Base-by-base conservation (phyloP, 37 sponge, comb jelly and placozoan genomes). In the Bolinopsis microptera region DNA sequence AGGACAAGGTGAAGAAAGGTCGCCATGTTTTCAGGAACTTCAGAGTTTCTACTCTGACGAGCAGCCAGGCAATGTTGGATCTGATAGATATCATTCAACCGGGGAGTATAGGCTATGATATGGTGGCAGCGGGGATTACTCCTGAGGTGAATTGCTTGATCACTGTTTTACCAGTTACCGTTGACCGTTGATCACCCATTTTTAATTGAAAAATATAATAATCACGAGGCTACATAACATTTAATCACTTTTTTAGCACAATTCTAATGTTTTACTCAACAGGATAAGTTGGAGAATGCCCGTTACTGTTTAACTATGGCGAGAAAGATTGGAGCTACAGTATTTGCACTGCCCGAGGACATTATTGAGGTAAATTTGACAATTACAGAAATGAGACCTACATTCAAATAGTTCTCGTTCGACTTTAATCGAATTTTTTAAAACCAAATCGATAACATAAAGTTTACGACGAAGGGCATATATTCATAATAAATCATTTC, bases 321-420 rank as follows among this genome's bases (percentile, higher is more conserved):
- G 33, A 92, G 92, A 23, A 92, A 69, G 69, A 92, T 92, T 8
- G 92, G 92, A 68, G 92, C 92, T 24, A 69, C 68, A 18, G 92
- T 92, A 8, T 92, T 92, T 23, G 92, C 92, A 69, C 69, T 92
- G 22, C 92, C 92, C 9, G 92, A 67, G 68, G 92, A 92, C 92
- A 69, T 92, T 30, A 23, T 67, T 3, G 92, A 92, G 69, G 69
- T 92, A 32, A 34, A 21, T n/a, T n/a, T n/a, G n/a, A n/a, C n/a
- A n/a, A n/a, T n/a, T n/a, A n/a, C n/a, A n/a, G n/a, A n/a, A n/a
- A n/a, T n/a, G n/a, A n/a, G n/a, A n/a, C n/a, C n/a, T n/a, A n/a
- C n/a, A n/a, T n/a, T n/a, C n/a, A n/a, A n/a, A n/a, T n/a, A n/a
- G n/a, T n/a, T n/a, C n/a, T n/a, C n/a, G n/a, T n/a, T n/a, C n/a